Evolutionary conservation across 2,797 vertebrate species (phyloP).

Genomic region (Sus cebifrons): DNA sequence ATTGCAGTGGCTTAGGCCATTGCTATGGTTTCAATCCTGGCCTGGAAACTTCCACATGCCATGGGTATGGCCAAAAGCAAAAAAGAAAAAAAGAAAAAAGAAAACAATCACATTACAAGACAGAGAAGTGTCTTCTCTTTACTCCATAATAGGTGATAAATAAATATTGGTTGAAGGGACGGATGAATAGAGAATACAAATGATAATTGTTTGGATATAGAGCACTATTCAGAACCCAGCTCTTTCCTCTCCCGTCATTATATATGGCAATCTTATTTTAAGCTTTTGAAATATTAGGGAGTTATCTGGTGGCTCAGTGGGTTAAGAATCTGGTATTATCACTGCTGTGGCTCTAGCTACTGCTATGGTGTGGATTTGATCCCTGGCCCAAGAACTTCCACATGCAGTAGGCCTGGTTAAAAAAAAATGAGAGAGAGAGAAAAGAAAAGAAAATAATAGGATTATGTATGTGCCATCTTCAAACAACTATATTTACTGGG

Average conservation of each 20-base stretch:
- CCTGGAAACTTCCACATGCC: too few species aligned
- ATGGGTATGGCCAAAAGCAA: too few species aligned
- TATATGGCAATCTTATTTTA: conserved; percentile 17
- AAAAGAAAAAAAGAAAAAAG: too few species aligned
- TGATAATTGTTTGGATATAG: neutral
- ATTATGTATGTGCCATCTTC: conserved; percentile 4
- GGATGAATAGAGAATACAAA: neutral
- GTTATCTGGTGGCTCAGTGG: too few species aligned
- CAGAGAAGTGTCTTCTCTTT: conserved; percentile 14
- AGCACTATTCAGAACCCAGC: neutral
- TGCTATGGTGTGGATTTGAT: too few species aligned
- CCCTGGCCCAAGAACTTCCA: too few species aligned
- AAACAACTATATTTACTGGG: neutral
- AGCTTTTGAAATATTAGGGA: neutral
- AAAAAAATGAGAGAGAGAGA: too few species aligned
- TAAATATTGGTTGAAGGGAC: neutral
- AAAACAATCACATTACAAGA: neutral
- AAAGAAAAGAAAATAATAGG: neutral
- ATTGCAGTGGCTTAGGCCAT: too few species aligned
- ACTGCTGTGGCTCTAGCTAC: too few species aligned
- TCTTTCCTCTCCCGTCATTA: neutral
- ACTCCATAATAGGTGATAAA: neutral
- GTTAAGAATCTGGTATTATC: too few species aligned
- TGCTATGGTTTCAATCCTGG: too few species aligned
- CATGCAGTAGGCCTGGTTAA: too few species aligned